These are phyloP conservation scores for Ibidorhyncha struthersii DNA, from an alignment of 2,113 vertebrate species.

Conservation along the genomic window DNA sequence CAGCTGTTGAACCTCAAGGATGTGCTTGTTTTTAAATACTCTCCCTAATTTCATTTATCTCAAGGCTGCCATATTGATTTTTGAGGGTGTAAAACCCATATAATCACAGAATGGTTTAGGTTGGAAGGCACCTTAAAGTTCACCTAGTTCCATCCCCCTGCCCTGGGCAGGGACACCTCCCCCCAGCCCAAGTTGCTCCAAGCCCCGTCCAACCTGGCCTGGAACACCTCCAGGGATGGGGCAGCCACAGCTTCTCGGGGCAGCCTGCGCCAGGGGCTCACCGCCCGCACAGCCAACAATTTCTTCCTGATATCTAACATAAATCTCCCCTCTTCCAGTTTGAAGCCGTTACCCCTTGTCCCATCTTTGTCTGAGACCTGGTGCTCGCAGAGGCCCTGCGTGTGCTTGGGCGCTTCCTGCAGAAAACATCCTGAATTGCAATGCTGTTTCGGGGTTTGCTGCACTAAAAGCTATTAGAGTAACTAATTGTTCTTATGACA, in stretches of 20 bases:
- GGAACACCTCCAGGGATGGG: neutral
- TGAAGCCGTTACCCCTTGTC: neutral
- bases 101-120: neutral
- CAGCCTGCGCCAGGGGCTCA: neutral
- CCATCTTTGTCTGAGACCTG: neutral
- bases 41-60: neutral
- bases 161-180: neutral
- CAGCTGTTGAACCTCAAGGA: neutral
- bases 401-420: accelerated
- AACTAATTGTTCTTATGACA: neutral
- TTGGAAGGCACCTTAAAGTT: neutral
- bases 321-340: neutral
- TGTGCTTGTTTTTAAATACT: neutral
- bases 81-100: neutral
- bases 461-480: neutral
- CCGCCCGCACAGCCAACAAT: neutral
- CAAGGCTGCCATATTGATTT: neutral
- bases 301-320: neutral
- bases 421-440: accelerated
- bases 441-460: neutral
- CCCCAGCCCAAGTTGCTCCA: neutral
- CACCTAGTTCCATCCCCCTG: neutral
- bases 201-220: neutral
- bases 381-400: accelerated
- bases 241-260: neutral